Percentiles rank a stretch among this genome's conserved stretches.
These are phyloP conservation scores for Ecliptopera silaceata DNA, from an alignment of 2,888 invertebrate genomes.

Conservation along the genomic window DNA sequence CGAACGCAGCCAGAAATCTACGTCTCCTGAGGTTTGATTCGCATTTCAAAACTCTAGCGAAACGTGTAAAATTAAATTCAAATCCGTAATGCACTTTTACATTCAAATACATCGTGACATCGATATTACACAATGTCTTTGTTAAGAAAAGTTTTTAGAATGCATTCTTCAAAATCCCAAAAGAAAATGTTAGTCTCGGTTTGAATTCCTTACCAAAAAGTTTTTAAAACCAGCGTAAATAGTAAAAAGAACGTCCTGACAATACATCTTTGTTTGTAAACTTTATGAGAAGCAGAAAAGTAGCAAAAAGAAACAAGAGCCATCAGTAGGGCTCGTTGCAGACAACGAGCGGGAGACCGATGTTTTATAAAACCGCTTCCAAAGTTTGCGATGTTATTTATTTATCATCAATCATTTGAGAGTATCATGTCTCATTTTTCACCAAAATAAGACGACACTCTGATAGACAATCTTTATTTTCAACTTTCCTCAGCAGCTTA, in stretches of 20 bases:
- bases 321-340: constrained; percentile 10
- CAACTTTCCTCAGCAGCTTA: too few species aligned
- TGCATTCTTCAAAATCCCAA: too few species aligned
- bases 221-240: background rate
- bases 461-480: too few species aligned
- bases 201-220: background rate
- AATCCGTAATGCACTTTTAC: background rate
- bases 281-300: background rate
- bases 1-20: constrained; percentile 37
- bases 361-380: constrained; percentile 4
- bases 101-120: background rate
- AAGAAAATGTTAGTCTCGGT: background rate
- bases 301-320: background rate
- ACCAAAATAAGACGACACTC: background rate
- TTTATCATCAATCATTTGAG: constrained; percentile 10
- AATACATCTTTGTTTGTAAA: constrained; percentile 3
- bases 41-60: background rate
- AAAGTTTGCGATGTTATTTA: background rate
- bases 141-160: too few species aligned
- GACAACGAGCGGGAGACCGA: constrained; percentile 3
- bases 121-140: background rate
- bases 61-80: background rate
- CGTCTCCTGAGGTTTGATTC: background rate
- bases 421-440: background rate
- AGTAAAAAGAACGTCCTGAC: background rate